Base-by-base conservation (phyloP, 2,113 vertebrate genomes). In the Hyperoodon ampullatus region DNA sequence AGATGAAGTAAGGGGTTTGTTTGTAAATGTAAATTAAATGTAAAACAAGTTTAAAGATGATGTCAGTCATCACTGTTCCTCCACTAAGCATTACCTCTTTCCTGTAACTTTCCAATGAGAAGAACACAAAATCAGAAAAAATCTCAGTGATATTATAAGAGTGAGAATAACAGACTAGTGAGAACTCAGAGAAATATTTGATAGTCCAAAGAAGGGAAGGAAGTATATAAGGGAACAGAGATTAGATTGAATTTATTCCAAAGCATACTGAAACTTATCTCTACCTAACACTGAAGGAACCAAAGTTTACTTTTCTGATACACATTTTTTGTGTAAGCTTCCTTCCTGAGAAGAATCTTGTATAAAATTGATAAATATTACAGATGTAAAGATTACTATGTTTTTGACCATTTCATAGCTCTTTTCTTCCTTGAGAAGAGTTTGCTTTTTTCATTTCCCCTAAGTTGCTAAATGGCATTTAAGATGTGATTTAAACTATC, bases 221-320 rank as follows among this genome's bases (percentile, higher is more conserved):
- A 50, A 26, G 2, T 60, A 30, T 24, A 72, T 28, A 72, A 94
- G 11, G 16, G 9, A 78, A 85, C 3, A 70, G 3, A 66, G 50
- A 93, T 88, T 58, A 58, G 4, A 71, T 71, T 88, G 47, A 90
- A 90, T 93, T 78, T 95, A 55, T 92, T 91, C 16, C 9, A 78
- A 95, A 90, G 72, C 44, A 78, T 30, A 65, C 9, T 50, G n/a
- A 81, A 92, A 85, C 3, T 53, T 89, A 77, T 89, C 53, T 71
- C 39, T n/a, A 35, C 12, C 23, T 77, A 86, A 75, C 55, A 92
- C 7, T 44, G 14, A 60, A 84, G 13, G 19, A 84, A 92, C 0
- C 12, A 26, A 75, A 75, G 24, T 88, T 83, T 58, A 71, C 12
- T 71, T 89, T 86, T 61, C 39, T 70, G 33, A 87, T 72, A 53